Evolutionary conservation across 2,113 vertebrate species (phyloP).

Genomic region (Oncorhynchus mykiss): DNA sequence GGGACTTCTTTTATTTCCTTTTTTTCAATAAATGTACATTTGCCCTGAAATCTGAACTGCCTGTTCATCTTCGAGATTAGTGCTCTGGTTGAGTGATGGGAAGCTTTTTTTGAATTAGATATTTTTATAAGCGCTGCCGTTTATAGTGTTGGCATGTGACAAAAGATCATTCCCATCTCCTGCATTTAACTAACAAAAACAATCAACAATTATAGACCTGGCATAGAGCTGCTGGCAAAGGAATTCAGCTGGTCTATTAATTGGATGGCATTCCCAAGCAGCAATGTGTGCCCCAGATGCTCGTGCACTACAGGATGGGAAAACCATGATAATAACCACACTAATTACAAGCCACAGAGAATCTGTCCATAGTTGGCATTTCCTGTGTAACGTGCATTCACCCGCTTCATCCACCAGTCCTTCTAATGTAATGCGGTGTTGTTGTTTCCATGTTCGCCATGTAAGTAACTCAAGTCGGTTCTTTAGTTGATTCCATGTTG

Average conservation of each 20-base stretch:
- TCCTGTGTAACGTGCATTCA: constrained; percentile 56
- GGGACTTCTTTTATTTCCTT: not conserved
- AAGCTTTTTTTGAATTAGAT: not conserved
- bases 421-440: constrained; percentile 12
- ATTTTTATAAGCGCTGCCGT: not conserved
- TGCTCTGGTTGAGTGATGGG: not conserved
- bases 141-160: not conserved
- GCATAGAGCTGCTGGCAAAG: constrained; percentile 5
- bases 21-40: not conserved
- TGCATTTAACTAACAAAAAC: constrained; percentile 12
- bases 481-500: constrained; percentile 35
- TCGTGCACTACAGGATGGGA: constrained; percentile 41
- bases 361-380: constrained; percentile 56
- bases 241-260: constrained; percentile 45
- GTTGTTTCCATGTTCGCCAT: constrained; percentile 19
- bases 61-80: not conserved
- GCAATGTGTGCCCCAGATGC: constrained; percentile 65
- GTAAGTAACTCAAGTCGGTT: constrained; percentile 55
- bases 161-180: constrained; percentile 15
- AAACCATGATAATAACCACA: constrained; percentile 51
- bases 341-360: constrained; percentile 62
- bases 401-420: constrained; percentile 30
- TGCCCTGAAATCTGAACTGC: not conserved
- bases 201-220: not conserved
- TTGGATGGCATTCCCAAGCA: constrained; percentile 48